These are phyloP conservation scores for Dendrocopos noguchii DNA, from an alignment of 2,113 vertebrate genomes.

Conservation along the genomic window DNA sequence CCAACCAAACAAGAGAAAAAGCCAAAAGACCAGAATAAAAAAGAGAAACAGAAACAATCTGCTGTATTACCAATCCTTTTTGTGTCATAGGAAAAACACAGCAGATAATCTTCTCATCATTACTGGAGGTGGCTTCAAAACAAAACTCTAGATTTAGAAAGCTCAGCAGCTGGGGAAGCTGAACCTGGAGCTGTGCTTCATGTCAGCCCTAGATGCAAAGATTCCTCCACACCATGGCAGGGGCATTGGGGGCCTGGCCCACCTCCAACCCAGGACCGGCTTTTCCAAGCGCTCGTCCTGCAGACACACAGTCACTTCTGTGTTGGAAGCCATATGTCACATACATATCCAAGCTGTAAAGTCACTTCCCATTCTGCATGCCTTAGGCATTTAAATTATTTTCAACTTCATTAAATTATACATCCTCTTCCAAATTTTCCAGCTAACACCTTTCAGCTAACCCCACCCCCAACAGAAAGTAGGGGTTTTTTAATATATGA, in stretches of 20 bases:
- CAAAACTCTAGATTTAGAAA: not conserved
- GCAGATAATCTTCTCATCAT: not conserved
- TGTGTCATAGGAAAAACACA: not conserved
- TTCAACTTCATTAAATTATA: not conserved
- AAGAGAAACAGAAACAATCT: not conserved
- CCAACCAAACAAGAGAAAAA: not conserved
- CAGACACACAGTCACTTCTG: not conserved
- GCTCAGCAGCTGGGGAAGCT: not conserved
- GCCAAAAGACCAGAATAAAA: not conserved
- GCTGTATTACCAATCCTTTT: not conserved
- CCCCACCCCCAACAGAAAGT: not conserved
- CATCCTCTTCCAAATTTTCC: not conserved
- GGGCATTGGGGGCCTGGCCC: not conserved
- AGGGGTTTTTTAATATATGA: not conserved
- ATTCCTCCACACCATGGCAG: rapidly evolving
- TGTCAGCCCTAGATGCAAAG: not conserved
- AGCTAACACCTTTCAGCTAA: not conserved
- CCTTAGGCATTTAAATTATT: not conserved
- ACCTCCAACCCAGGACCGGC: not conserved
- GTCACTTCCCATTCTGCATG: not conserved
- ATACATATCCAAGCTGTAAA: not conserved
- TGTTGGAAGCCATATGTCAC: not conserved
- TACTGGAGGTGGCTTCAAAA: not conserved
- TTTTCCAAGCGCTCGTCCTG: not conserved
- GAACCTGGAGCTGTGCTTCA: not conserved